Evolutionary conservation across 2,797 vertebrate species (phyloP).

Genomic region (Crenichthys baileyi): DNA sequence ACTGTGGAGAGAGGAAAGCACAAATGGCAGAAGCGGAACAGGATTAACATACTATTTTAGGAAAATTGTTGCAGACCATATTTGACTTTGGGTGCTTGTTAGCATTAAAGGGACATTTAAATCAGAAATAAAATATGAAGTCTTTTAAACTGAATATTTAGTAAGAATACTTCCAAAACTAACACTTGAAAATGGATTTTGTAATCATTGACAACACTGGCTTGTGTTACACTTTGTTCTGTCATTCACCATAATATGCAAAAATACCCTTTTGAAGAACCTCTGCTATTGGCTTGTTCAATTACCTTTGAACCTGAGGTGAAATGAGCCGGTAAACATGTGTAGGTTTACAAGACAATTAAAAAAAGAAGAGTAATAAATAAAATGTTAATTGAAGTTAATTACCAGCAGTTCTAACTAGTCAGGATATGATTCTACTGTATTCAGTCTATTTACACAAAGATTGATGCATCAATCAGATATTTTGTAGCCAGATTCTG

Average conservation of each 20-base stretch:
- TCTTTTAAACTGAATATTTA: background rate
- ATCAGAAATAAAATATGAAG: background rate
- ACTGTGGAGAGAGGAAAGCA: background rate
- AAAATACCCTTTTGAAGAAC: background rate
- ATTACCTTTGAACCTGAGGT: background rate
- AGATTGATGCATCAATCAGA: background rate
- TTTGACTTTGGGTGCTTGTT: background rate
- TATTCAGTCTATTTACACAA: background rate
- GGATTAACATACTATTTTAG: background rate
- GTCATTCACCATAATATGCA: background rate
- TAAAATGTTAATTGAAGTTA: background rate
- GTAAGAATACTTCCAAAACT: background rate
- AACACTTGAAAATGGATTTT: background rate
- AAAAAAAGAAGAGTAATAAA: background rate
- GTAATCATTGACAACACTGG: background rate
- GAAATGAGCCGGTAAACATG: background rate
- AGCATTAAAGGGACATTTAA: background rate
- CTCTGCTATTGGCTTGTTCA: background rate
- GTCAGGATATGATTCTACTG: background rate
- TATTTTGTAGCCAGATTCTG: background rate
- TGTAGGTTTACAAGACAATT: background rate
- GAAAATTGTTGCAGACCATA: constrained; percentile 4
- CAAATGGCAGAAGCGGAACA: constrained; percentile 1
- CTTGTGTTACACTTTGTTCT: background rate
- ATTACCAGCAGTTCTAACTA: background rate